phyloP scores from a whole-genome alignment of 2,113 vertebrate species.

The Vidua chalybeata region DNA sequence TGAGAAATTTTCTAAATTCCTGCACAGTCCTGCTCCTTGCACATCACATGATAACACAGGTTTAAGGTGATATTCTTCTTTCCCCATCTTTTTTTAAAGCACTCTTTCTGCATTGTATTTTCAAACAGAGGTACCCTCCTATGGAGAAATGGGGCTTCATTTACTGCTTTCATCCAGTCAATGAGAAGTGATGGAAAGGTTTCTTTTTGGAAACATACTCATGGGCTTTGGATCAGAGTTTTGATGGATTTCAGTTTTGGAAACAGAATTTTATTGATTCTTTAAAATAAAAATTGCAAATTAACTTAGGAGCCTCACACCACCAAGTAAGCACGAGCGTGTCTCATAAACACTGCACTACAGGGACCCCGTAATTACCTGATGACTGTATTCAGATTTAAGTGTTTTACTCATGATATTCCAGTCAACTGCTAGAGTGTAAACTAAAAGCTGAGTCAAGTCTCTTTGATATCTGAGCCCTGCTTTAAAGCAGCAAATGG shows the following conservation, averaged over 20 bases:
- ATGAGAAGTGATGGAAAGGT: neutral
- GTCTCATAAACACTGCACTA: neutral
- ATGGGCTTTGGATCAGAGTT: neutral
- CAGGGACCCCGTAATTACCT: neutral
- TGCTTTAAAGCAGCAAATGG: constrained; percentile 4
- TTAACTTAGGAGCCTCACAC: neutral
- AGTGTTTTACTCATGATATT: neutral
- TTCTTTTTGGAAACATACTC: neutral
- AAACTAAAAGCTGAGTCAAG: neutral
- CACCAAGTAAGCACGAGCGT: neutral
- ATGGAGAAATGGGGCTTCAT: neutral
- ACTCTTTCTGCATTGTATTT: neutral
- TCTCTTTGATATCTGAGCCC: neutral
- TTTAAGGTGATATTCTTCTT: neutral
- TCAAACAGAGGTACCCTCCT: neutral
- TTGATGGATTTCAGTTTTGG: neutral
- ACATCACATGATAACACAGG: neutral
- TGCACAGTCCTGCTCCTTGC: neutral
- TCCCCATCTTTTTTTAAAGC: neutral
- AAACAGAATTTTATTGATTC: neutral
- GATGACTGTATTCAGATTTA: neutral
- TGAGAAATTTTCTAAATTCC: neutral
- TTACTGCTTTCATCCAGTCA: neutral
- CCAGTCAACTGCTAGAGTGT: neutral
- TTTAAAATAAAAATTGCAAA: neutral